Evolutionary conservation across 2,888 invertebrate genomes (phyloP), one percentile per base, ranked within the genome.

Genomic region (Scrobipalpa atriplicella): DNA sequence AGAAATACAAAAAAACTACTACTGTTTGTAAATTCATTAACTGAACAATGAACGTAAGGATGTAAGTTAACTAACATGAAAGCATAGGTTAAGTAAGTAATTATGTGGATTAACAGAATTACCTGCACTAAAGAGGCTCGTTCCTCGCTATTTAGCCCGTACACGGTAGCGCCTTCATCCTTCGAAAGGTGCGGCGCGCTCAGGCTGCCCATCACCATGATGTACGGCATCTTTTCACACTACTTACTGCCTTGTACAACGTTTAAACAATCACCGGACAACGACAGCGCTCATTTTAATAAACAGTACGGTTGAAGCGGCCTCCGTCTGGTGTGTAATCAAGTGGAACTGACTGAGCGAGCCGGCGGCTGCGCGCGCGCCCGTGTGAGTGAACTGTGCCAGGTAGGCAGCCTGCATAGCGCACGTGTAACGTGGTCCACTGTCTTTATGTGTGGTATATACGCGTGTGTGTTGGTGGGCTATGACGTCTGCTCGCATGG

Each of bases 181-280:
- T 90, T 92, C 6, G 89, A 89, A 3, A 93, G 83, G 75, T 91
- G 89, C 67, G 82, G 85, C 67, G 90, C 86, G 70, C 86, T 90
- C 21, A 93, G 82, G 77, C 87, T 88, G 61, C 92, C 93, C 87
- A 92, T 92, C 68, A 93, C 89, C 90, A 93, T 92, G 65, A 93
- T 86, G 76, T 93, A 93, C 71, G 93, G 93, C 93, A 93, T 93
- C 62, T 73, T 87, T 61, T 29, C 29, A 29, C 29, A 29, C 2
- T 29, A 29, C 29, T 29, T 29, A 29, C 29, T 29, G 29, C 5
- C 29, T 29, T 29, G 29, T 5, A 29, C 29, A 18, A 47, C 60
- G 11, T 62, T 38, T 52, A 21, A 66, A 77, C 65, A 73, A 76
- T 85, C 79, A 87, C 80, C 79, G 78, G 68, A 66, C 71, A 74